Conservation (phyloP, 1,140 invertebrate genomes). For the Atopsyche davidsoni region DNA sequence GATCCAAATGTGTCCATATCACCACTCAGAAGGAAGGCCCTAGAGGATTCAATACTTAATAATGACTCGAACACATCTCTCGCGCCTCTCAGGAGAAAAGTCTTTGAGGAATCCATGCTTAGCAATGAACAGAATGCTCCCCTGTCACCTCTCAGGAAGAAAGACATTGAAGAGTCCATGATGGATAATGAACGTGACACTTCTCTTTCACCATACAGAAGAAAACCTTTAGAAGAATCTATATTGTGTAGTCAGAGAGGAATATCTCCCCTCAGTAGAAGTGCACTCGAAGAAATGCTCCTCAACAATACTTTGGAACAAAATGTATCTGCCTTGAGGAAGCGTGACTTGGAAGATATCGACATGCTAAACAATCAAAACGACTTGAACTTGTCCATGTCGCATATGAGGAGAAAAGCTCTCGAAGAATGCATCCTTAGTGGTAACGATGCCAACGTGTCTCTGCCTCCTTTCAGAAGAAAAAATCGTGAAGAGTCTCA, state of each 20-base stretch:
- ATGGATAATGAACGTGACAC: slow-evolving; percentile 4
- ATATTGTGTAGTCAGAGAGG: neutral
- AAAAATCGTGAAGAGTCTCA: slow-evolving; percentile 7
- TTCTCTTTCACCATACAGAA: neutral
- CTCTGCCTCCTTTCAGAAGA: slow-evolving; percentile 5
- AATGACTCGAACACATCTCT: slow-evolving; percentile 11
- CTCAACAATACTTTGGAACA: too few species aligned
- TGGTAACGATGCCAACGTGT: neutral
- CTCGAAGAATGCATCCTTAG: slow-evolving; percentile 13
- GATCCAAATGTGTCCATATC: slow-evolving; percentile 16
- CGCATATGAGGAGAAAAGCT: slow-evolving; percentile 16
- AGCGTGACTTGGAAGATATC: slow-evolving; percentile 2
- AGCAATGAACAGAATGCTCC: slow-evolving; percentile 7
- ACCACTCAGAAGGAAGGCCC: slow-evolving; percentile 7
- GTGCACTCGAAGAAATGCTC: slow-evolving; percentile 2
- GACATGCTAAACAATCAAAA: slow-evolving; percentile 1
- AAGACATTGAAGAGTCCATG: slow-evolving; percentile 3
- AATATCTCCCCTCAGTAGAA: slow-evolving; percentile 3
- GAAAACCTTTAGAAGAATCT: slow-evolving; percentile 9
- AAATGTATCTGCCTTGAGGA: slow-evolving; percentile 4
- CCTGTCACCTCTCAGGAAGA: slow-evolving; percentile 6
- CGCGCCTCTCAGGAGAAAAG: slow-evolving; percentile 6
- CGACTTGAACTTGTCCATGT: slow-evolving; percentile 14
- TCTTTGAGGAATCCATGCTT: slow-evolving; percentile 1
- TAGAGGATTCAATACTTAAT: slow-evolving; percentile 9